Percentiles rank a stretch among this genome's conserved stretches.
phyloP scores from a whole-genome alignment of 2,113 vertebrate species.

The Balaeniceps rex region DNA sequence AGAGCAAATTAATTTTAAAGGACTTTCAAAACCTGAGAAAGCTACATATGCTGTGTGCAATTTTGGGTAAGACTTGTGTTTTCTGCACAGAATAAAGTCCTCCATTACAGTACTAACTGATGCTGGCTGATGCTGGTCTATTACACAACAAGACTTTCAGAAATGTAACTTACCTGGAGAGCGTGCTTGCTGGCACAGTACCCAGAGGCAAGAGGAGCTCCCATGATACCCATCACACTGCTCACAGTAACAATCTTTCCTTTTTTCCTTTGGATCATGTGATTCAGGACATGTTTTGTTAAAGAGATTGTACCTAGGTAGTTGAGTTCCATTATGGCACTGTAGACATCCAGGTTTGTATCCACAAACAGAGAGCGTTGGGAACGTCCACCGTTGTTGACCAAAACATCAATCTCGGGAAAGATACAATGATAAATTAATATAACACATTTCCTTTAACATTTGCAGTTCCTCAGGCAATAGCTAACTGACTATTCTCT shows the following conservation, averaged over 20 bases:
- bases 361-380: conserved; percentile 88
- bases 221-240: conserved; percentile 82
- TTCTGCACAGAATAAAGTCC: neutral
- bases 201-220: conserved; percentile 80
- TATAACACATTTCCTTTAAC: neutral
- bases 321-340: conserved; percentile 88
- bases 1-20: neutral
- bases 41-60: neutral
- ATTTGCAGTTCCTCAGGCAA: neutral
- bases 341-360: conserved; percentile 83
- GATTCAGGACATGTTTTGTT: conserved; percentile 87
- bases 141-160: neutral
- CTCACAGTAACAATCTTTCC: conserved; percentile 88
- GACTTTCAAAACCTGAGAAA: neutral
- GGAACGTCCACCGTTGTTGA: conserved; percentile 90
- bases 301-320: conserved; percentile 90
- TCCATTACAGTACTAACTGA: neutral
- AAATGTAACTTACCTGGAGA: conserved; percentile 76
- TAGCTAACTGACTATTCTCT: neutral
- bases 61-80: neutral
- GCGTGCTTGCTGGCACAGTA: conserved; percentile 95
- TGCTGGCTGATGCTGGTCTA: neutral
- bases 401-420: conserved; percentile 84
- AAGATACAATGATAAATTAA: neutral
- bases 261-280: conserved; percentile 83